phyloP scores from a whole-genome alignment of 1,140 invertebrate species.

The Neotoxoptera formosana region DNA sequence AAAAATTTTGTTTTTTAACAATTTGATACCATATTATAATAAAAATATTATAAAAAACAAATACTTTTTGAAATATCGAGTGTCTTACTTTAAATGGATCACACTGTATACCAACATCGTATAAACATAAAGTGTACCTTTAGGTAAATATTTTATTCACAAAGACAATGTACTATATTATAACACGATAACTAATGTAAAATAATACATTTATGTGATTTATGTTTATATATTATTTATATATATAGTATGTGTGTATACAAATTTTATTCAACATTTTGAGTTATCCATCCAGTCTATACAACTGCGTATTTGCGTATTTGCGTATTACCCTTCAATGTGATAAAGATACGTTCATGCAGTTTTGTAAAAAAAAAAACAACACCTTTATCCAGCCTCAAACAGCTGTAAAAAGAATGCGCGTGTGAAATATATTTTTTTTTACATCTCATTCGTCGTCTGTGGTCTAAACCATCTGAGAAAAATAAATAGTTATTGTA shows the following conservation, averaged over 20 bases:
- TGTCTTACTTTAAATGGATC: no score
- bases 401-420: slow-evolving; percentile 48
- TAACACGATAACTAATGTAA: not conserved
- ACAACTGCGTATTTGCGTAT: not conserved
- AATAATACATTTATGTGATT: not conserved
- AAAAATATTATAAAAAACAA: no score
- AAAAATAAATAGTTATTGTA: slow-evolving; percentile 12
- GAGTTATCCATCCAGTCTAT: not conserved
- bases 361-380: slow-evolving; percentile 29
- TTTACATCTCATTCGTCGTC: not conserved
- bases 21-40: no score
- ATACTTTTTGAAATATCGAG: no score
- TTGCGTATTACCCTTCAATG: not conserved
- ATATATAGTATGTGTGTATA: not conserved
- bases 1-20: no score
- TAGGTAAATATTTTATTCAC: not conserved
- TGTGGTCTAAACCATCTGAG: not conserved
- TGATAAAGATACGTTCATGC: not conserved
- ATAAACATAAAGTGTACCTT: no score
- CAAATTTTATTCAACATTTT: not conserved
- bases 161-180: not conserved
- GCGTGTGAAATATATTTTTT: slow-evolving; percentile 50
- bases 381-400: slow-evolving; percentile 6
- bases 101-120: not conserved
- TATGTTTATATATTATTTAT: not conserved